A percentile compares a stretch with the other conserved stretches of the same genome.
Evolutionary conservation across 2,888 invertebrate genomes (phyloP).

Genomic region (Eubasilissa splendida): DNA sequence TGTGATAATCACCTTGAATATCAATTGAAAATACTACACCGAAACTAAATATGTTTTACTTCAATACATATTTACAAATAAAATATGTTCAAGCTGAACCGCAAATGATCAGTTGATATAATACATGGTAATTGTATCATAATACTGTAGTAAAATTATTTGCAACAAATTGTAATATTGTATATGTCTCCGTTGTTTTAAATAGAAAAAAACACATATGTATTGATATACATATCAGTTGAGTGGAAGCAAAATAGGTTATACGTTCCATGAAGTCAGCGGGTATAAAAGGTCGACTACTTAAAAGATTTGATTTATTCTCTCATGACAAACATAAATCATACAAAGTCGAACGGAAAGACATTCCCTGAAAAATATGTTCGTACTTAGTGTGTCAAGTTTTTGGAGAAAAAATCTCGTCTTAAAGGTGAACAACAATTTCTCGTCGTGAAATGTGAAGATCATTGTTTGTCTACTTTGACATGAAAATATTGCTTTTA

Average conservation of each 20-base stretch:
- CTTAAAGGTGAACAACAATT: slow-evolving; percentile 42
- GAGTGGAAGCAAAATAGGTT: neutral
- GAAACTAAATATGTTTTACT: no score
- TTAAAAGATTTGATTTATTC: slow-evolving; percentile 33
- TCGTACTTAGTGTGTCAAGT: slow-evolving; percentile 40
- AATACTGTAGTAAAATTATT: no score
- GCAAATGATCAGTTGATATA: no score
- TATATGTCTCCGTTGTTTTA: no score
- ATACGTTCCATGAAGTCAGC: slow-evolving; percentile 9
- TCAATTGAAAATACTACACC: no score
- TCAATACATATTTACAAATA: no score
- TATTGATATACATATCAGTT: neutral
- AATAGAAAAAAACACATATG: no score
- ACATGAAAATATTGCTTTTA: slow-evolving; percentile 39
- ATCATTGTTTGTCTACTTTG: slow-evolving; percentile 44
- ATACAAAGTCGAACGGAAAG: slow-evolving; percentile 33
- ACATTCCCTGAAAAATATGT: slow-evolving; percentile 47
- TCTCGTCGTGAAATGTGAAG: neutral
- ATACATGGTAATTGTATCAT: no score
- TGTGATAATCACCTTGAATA: no score
- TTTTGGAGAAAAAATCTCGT: slow-evolving; percentile 32
- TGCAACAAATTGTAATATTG: no score
- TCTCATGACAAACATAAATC: slow-evolving; percentile 39
- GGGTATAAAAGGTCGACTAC: slow-evolving; percentile 5
- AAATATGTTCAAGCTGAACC: no score